phyloP scores from a whole-genome alignment of 1,140 invertebrate genomes.

The Melitaea cinxia region DNA sequence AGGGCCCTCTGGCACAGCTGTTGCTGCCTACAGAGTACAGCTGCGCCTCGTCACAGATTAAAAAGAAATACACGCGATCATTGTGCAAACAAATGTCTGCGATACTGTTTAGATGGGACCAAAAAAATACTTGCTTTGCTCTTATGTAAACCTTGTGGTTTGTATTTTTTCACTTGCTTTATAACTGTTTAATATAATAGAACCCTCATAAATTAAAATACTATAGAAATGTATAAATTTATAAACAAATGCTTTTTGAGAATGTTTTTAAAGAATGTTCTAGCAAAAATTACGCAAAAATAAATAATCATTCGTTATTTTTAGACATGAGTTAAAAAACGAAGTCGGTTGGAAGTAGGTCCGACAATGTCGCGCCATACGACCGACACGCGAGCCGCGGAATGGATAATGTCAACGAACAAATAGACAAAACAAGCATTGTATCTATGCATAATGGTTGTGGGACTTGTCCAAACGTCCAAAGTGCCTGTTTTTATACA shows the following conservation, averaged over 20 bases:
- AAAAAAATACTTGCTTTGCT: conserved; percentile 59
- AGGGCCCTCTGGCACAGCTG: conserved; percentile 59
- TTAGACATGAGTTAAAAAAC: neutral
- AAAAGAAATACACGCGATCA: conserved; percentile 68
- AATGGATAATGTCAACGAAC: conserved; percentile 39
- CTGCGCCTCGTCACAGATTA: conserved; percentile 66
- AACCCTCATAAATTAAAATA: conserved; percentile 7
- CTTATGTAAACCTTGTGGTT: conserved; percentile 56
- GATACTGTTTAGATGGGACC: conserved; percentile 59
- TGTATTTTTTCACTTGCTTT: conserved; percentile 33
- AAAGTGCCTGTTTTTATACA: conserved; percentile 48
- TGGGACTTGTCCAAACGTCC: conserved; percentile 9
- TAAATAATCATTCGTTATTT: neutral
- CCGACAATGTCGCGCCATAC: conserved; percentile 6
- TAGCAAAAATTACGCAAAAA: neutral
- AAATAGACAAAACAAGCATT: conserved; percentile 41
- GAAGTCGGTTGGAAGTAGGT: neutral
- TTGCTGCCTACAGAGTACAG: conserved; percentile 56
- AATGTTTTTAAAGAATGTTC: neutral
- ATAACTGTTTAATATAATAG: conserved; percentile 20
- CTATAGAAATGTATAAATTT: neutral
- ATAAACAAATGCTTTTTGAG: conserved; percentile 14
- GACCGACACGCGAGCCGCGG: conserved; percentile 15
- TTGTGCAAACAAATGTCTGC: conserved; percentile 70
- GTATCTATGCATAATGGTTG: conserved; percentile 43